phyloP scores from a whole-genome alignment of 2,113 vertebrate species.

The Leiothrix lutea region DNA sequence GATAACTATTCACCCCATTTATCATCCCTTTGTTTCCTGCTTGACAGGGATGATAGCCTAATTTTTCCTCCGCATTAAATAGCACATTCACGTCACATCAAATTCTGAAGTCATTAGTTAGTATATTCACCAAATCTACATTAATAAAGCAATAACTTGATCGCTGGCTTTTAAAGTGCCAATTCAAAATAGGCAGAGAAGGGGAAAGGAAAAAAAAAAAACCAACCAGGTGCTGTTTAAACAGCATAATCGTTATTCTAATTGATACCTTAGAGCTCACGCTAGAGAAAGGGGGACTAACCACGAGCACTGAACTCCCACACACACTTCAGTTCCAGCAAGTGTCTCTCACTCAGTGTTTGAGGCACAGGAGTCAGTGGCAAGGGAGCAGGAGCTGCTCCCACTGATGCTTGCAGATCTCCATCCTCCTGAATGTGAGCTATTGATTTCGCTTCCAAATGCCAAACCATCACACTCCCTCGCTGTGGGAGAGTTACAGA shows the following conservation, averaged over 20 bases:
- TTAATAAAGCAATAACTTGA: constrained; percentile 54
- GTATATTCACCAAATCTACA: constrained; percentile 45
- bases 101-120: constrained; percentile 62
- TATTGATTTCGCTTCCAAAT: neutral
- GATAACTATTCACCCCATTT: constrained; percentile 1
- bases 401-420: neutral
- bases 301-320: neutral
- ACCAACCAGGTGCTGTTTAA: constrained; percentile 26
- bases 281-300: neutral
- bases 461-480: neutral
- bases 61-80: constrained; percentile 41
- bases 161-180: constrained; percentile 49
- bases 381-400: neutral
- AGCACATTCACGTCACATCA: constrained; percentile 42
- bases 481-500: neutral
- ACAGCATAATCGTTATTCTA: constrained; percentile 35
- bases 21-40: constrained; percentile 47
- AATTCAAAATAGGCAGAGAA: neutral
- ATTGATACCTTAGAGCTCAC: constrained; percentile 19
- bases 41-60: constrained; percentile 28
- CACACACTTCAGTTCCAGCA: neutral
- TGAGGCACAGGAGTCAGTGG: neutral
- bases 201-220: neutral
- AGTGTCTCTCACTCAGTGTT: neutral
- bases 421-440: neutral